phyloP scores from a whole-genome alignment of 2,888 invertebrate genomes.

The Metacarcinus magister region DNA sequence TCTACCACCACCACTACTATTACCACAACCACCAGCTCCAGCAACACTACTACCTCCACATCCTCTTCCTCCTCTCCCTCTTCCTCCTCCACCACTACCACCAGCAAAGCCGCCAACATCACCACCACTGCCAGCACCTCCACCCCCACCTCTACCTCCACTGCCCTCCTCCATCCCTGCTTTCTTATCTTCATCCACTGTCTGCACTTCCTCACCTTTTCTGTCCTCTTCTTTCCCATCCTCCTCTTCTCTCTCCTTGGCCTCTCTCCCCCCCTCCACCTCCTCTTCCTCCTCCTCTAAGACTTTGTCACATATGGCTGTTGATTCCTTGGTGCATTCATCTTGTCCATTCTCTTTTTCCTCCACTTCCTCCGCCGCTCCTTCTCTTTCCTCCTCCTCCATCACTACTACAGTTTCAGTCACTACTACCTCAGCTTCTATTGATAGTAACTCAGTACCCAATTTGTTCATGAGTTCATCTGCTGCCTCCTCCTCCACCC shows the following conservation, averaged over 20 bases:
- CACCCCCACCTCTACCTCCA: background rate
- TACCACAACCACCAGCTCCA: background rate
- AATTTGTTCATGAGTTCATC: background rate
- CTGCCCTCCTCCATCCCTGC: background rate
- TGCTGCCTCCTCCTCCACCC: background rate
- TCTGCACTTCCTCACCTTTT: background rate
- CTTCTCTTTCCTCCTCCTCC: background rate
- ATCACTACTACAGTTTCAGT: background rate
- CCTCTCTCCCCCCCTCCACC: background rate
- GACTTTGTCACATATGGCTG: background rate
- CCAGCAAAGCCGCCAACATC: background rate
- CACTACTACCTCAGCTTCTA: background rate
- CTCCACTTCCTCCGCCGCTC: conserved; percentile 38
- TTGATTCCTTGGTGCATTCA: background rate
- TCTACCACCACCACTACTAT: background rate
- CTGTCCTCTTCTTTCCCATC: background rate
- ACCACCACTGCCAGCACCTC: background rate
- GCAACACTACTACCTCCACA: background rate
- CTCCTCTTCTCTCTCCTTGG: background rate
- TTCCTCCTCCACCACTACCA: background rate
- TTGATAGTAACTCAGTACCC: background rate
- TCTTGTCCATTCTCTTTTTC: background rate
- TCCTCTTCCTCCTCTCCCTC: background rate
- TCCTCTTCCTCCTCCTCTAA: background rate
- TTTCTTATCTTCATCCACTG: background rate